Percentiles rank a stretch among this genome's conserved stretches.
These are phyloP conservation scores for Mesitornis unicolor DNA, from an alignment of 2,113 vertebrate species.

Conservation along the genomic window DNA sequence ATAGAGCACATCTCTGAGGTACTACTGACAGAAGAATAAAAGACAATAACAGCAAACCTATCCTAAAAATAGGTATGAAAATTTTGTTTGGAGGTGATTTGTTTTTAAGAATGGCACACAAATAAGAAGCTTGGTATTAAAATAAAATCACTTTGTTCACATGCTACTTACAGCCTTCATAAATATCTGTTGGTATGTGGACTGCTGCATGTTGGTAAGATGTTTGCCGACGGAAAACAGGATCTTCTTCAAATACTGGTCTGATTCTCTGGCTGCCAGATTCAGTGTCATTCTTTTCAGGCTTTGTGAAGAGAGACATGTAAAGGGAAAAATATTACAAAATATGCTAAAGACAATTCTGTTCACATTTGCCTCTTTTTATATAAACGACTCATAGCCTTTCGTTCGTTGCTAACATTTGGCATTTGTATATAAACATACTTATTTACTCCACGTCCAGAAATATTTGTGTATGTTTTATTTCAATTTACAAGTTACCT, in stretches of 20 bases:
- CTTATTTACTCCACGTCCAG: neutral
- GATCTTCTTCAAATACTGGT: constrained; percentile 91
- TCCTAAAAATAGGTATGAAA: neutral
- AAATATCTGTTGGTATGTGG: constrained; percentile 98
- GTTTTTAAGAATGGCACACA: neutral
- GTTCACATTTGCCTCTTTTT: neutral
- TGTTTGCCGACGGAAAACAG: constrained; percentile 85
- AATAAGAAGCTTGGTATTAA: neutral
- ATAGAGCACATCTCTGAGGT: neutral
- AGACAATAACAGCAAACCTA: neutral
- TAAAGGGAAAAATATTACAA: constrained; percentile 42
- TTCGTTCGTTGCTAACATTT: neutral
- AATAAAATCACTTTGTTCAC: neutral
- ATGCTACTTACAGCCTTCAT: constrained; percentile 93
- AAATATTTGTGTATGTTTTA: neutral
- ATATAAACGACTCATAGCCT: accelerated
- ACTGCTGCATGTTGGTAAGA: constrained; percentile 95
- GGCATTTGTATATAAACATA: neutral
- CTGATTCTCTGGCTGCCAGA: constrained; percentile 86
- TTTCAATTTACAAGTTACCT: neutral
- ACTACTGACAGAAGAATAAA: neutral
- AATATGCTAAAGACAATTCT: neutral
- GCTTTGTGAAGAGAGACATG: constrained; percentile 65
- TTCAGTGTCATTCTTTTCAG: constrained; percentile 88
- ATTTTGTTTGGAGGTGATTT: neutral